Evolutionary conservation across 2,797 vertebrate species (phyloP), one percentile per base, ranked within the genome.

Genomic region (Chiroxiphia lanceolata): DNA sequence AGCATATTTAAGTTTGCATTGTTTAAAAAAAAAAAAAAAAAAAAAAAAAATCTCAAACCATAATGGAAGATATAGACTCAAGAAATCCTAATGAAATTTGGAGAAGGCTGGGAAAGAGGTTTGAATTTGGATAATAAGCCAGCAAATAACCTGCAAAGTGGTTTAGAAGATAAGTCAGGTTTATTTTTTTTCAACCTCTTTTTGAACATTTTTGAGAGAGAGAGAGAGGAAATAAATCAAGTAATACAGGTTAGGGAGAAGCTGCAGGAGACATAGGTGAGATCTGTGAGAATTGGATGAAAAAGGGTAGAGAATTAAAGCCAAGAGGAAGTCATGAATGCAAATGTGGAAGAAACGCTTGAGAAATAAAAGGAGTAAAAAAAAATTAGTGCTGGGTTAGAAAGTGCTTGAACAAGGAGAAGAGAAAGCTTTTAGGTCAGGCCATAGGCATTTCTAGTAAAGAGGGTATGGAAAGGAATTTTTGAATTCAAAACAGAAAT

Each of bases 241-340:
- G 64, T 87, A 88, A 69, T 44, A 72, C 61, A 94, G 47, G 34
- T 93, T 80, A 91, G 34, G 21, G 50, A 89, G 72, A 87, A 90
- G 47, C 67, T 76, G 38, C 54, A 89, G 80, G 36, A 68, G n/a
- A 72, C 72, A 67, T 0, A 88, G 47, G 36, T 81, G 67, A 93
- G 87, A 91, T 64, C 23, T 74, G 25, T 77, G 56, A 50, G 48
- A 91, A 85, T 0, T 48, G 31, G 26, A 78, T 53, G 33, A 50
- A 64, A 84, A 88, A 44, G 8, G 36, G 11, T 19, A 87, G 36
- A 83, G n/a, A 94, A 86, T 89, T 89, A 87, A 92, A 90, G 42
- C 26, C 26, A 89, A 83, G 38, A 80, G 21, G 40, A 89, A 85
- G 54, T 67, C 11, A 38, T 59, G 40, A 81, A 93, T 65, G 40